Conservation (phyloP, 2,888 invertebrate genomes). For the Mesorhabditis belari region DNA sequence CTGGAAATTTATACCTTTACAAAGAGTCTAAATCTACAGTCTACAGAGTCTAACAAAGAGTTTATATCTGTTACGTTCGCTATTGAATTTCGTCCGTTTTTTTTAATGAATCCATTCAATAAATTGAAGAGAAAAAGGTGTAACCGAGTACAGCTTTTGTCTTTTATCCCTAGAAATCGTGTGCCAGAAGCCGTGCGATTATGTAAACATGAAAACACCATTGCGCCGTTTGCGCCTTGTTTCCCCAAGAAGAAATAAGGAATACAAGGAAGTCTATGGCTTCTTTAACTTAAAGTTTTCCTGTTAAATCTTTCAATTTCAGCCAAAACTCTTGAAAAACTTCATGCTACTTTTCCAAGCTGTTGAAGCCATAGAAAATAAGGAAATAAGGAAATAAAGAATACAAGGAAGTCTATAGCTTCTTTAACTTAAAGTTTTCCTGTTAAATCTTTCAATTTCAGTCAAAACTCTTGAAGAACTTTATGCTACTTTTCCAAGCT, state of each 20-base stretch:
- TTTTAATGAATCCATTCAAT: constrained; percentile 31
- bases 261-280: constrained; percentile 29
- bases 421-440: too few species aligned
- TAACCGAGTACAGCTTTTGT: constrained; percentile 30
- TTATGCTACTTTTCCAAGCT: constrained; percentile 41
- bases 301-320: too few species aligned
- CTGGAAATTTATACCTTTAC: constrained; percentile 30
- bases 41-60: constrained; percentile 22
- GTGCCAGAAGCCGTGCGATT: too few species aligned
- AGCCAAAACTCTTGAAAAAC: constrained; percentile 39
- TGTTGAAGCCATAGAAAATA: constrained; percentile 44
- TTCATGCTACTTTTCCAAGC: constrained; percentile 44
- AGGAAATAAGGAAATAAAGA: constrained; percentile 42
- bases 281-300: too few species aligned
- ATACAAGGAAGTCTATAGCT: constrained; percentile 27
- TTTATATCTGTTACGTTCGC: constrained; percentile 36
- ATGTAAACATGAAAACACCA: too few species aligned
- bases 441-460: too few species aligned
- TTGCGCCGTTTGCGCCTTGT: too few species aligned
- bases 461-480: constrained; percentile 40
- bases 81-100: too few species aligned
- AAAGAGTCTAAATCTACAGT: background rate
- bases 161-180: too few species aligned
- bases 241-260: constrained; percentile 35
- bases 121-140: constrained; percentile 24